Evolutionary conservation across 2,888 invertebrate genomes (phyloP).

Genomic region (Pheosia tremula): DNA sequence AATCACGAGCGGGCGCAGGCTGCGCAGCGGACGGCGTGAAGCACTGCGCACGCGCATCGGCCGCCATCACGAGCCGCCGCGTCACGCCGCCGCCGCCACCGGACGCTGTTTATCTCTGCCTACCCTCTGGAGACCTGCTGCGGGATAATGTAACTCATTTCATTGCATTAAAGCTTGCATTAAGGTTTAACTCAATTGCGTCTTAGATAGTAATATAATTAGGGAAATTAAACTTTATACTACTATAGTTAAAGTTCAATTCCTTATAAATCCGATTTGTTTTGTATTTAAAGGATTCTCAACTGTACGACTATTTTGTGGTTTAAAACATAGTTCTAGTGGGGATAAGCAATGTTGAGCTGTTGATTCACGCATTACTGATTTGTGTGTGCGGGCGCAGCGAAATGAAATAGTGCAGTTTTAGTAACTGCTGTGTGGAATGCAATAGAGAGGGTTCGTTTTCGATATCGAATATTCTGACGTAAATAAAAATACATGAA

Average conservation of each 20-base stretch:
- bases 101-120: background rate
- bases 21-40: background rate
- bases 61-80: slow-evolving; percentile 4
- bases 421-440: slow-evolving; percentile 2
- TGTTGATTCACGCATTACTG: slow-evolving; percentile 10
- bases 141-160: slow-evolving; percentile 6
- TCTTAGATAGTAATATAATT: background rate
- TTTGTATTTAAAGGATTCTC: background rate
- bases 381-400: slow-evolving; percentile 14
- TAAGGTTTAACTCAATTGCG: background rate
- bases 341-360: slow-evolving; percentile 9
- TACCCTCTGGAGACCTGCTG: background rate
- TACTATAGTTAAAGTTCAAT: background rate
- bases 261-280: background rate
- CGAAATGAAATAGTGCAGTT: slow-evolving; percentile 5
- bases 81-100: slow-evolving; percentile 5
- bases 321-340: background rate
- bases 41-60: slow-evolving; percentile 4
- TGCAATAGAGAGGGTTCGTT: background rate
- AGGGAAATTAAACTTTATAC: background rate
- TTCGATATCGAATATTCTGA: background rate
- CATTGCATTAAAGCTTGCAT: slow-evolving; percentile 7
- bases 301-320: background rate
- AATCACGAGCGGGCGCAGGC: slow-evolving; percentile 4
- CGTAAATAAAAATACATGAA: too few species aligned